phyloP scores from a whole-genome alignment of 2,113 vertebrate genomes.

The Pampusana beccarii region DNA sequence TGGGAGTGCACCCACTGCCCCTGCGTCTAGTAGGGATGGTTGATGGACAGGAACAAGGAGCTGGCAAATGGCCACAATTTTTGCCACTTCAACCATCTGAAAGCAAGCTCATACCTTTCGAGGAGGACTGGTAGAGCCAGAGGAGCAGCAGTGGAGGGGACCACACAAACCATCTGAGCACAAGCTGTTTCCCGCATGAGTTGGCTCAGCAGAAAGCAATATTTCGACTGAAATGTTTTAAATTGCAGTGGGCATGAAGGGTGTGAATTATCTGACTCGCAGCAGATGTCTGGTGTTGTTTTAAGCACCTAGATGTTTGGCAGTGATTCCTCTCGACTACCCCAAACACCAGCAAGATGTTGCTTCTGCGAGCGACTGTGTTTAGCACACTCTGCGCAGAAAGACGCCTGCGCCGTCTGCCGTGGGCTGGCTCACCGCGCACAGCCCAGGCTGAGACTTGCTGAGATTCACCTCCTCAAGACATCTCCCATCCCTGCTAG shows the following conservation, averaged over 20 bases:
- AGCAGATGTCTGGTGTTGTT: constrained; percentile 42
- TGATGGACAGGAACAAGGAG: neutral
- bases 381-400: neutral
- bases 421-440: neutral
- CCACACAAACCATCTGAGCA: neutral
- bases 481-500: neutral
- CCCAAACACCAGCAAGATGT: neutral
- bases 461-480: neutral
- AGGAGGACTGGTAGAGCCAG: neutral
- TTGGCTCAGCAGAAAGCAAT: constrained; percentile 12
- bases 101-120: neutral
- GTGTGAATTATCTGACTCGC: constrained; percentile 1
- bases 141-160: neutral
- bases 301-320: constrained; percentile 26
- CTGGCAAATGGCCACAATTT: neutral
- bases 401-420: neutral
- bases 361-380: neutral
- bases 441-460: neutral
- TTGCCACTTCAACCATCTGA: neutral
- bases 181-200: neutral
- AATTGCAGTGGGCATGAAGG: neutral
- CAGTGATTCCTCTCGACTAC: neutral
- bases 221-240: neutral
- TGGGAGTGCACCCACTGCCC: neutral
- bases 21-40: neutral